phyloP scores from a whole-genome alignment of 2,797 vertebrate species.

The Perodicticus potto region DNA sequence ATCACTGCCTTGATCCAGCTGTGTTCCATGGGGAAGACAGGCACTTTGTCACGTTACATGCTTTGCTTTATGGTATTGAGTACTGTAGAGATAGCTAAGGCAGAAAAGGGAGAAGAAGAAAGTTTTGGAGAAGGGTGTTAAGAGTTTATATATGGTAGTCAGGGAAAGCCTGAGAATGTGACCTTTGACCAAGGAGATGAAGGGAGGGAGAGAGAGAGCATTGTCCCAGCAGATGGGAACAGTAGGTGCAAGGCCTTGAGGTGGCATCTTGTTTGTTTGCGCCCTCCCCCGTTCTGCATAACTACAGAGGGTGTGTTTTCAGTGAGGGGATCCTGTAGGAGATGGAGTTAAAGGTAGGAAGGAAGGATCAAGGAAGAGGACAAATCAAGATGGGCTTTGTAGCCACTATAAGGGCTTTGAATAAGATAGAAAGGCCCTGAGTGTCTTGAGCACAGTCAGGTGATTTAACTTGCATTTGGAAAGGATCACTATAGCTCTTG shows the following conservation, averaged over 20 bases:
- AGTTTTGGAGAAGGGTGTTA: background rate
- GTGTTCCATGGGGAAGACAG: background rate
- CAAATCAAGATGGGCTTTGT: background rate
- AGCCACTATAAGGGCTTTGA: background rate
- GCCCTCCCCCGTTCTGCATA: background rate
- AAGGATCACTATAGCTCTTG: background rate
- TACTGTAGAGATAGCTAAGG: background rate
- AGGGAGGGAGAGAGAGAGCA: background rate
- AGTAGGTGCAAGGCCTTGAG: background rate
- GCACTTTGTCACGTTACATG: background rate
- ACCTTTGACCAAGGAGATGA: background rate
- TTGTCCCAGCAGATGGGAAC: background rate
- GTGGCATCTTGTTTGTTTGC: background rate
- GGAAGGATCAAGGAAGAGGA: background rate
- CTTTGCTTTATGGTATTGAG: background rate
- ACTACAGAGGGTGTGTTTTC: background rate
- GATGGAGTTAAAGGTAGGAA: background rate
- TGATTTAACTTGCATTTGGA: background rate
- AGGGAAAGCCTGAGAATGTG: background rate
- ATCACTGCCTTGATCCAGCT: background rate
- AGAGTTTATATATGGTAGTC: background rate
- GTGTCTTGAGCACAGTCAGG: background rate
- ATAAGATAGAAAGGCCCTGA: background rate
- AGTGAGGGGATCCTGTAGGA: background rate
- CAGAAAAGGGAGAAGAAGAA: background rate